Evolutionary conservation across 1,140 invertebrate species (phyloP).

Genomic region (Drosophila ambigua): DNA sequence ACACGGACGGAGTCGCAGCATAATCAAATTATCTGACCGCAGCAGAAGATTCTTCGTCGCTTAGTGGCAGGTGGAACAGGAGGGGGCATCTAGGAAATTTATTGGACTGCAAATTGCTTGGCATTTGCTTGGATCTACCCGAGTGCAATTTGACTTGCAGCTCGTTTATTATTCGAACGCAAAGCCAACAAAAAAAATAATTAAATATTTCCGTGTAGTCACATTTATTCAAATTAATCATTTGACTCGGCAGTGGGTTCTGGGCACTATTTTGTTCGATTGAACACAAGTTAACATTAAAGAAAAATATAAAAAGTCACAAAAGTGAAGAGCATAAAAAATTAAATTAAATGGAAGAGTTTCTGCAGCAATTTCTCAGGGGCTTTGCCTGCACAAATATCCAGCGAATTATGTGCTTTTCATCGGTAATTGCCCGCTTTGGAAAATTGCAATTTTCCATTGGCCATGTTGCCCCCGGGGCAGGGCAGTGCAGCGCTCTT

Average conservation of each 20-base stretch:
- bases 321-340: no score
- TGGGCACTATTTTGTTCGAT: conserved; percentile 26
- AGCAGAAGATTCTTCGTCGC: conserved; percentile 20
- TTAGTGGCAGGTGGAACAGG: conserved; percentile 18
- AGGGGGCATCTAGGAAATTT: conserved; percentile 20
- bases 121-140: conserved; percentile 40
- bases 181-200: conserved; percentile 35
- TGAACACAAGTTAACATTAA: no score
- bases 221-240: conserved; percentile 24
- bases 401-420: no score
- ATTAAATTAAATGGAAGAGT: no score
- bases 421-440: conserved; percentile 43
- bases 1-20: conserved; percentile 19
- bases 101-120: conserved; percentile 52
- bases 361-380: no score
- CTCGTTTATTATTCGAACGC: conserved; percentile 42
- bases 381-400: conserved; percentile 3
- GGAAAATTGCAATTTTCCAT: conserved; percentile 34
- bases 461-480: conserved; percentile 16
- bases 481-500: conserved; percentile 20
- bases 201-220: conserved; percentile 44
- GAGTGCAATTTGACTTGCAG: conserved; percentile 25
- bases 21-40: conserved; percentile 56
- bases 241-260: conserved; percentile 11
- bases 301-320: no score